Evolutionary conservation across 2,888 invertebrate genomes (phyloP).

Genomic region (Anodontia alba): DNA sequence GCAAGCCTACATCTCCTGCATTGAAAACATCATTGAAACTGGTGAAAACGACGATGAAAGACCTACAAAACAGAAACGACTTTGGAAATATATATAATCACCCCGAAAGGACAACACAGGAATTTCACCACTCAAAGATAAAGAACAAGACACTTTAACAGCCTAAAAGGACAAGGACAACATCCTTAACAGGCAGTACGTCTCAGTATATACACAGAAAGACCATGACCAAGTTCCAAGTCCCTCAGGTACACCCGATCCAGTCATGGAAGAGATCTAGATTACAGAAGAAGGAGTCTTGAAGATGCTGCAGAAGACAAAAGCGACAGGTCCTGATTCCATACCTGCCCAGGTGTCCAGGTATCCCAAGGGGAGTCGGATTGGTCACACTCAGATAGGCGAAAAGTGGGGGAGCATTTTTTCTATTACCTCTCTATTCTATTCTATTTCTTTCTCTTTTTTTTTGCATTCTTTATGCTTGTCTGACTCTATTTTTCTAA

Average conservation of each 20-base stretch:
- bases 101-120: not conserved
- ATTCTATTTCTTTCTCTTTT: too few relatives aligned
- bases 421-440: too few relatives aligned
- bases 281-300: not conserved
- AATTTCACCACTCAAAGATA: not conserved
- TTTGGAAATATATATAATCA: constrained; percentile 17
- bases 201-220: not conserved
- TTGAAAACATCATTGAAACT: constrained; percentile 22
- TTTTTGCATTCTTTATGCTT: too few relatives aligned
- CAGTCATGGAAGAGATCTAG: not conserved
- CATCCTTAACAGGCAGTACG: not conserved
- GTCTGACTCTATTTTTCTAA: too few relatives aligned
- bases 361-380: too few relatives aligned
- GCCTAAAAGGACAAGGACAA: not conserved
- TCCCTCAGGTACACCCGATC: not conserved
- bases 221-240: not conserved
- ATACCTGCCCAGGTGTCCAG: too few relatives aligned
- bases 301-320: too few relatives aligned
- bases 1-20: not conserved
- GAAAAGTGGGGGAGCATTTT: too few relatives aligned
- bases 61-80: constrained; percentile 18
- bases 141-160: not conserved
- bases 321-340: too few relatives aligned
- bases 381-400: too few relatives aligned
- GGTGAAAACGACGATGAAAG: not conserved